These are phyloP conservation scores for Andrena hattorfiana DNA, from an alignment of 2,888 invertebrate species.

Conservation along the genomic window DNA sequence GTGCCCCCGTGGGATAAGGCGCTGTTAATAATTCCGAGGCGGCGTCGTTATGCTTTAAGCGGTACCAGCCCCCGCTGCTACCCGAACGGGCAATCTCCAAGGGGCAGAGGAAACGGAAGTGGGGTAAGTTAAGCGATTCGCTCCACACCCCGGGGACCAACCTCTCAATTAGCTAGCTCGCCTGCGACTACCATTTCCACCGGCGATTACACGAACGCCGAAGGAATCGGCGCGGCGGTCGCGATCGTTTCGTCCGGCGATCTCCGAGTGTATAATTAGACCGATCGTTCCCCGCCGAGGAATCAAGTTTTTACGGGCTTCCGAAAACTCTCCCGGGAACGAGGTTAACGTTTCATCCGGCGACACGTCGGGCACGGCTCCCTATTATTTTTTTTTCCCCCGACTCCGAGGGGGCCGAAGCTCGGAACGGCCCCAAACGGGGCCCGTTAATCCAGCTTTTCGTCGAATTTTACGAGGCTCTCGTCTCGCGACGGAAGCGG, in stretches of 20 bases:
- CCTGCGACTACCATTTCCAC: conserved; percentile 58
- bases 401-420: background rate
- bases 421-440: background rate
- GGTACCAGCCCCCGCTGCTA: conserved; percentile 24
- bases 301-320: conserved; percentile 5
- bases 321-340: conserved; percentile 11
- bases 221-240: background rate
- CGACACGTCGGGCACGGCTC: conserved; percentile 5
- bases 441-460: conserved; percentile 54
- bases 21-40: conserved; percentile 71
- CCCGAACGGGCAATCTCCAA: conserved; percentile 37
- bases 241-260: conserved; percentile 12
- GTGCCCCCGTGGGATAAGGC: conserved; percentile 60
- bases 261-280: background rate
- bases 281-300: background rate
- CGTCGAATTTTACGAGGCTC: conserved; percentile 62
- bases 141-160: conserved; percentile 63
- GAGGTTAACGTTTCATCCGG: conserved; percentile 21
- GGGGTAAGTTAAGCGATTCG: conserved; percentile 70
- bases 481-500: conserved; percentile 10
- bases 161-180: conserved; percentile 73
- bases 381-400: conserved; percentile 17
- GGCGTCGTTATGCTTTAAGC: conserved; percentile 70
- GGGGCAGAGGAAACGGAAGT: conserved; percentile 46
- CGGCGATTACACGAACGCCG: conserved; percentile 34